Base-by-base conservation (phyloP, 2,888 invertebrate species). In the Stenurella melanura region DNA sequence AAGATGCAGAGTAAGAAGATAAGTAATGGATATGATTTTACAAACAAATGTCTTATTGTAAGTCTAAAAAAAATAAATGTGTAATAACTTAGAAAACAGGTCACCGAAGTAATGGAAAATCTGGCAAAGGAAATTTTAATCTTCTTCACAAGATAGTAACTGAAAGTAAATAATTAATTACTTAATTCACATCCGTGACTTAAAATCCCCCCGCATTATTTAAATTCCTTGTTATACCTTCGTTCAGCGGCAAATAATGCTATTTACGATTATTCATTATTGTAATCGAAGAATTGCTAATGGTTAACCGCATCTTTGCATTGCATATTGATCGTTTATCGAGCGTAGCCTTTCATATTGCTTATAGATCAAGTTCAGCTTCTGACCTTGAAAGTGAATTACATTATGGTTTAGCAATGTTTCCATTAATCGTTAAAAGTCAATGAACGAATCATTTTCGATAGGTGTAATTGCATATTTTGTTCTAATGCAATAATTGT, bases 351-450 rank as follows among this genome's bases (percentile, higher is more conserved):
- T 73, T 73, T 21, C 30, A 54, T 56, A 18, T 64, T 30, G 15
- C 18, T 63, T 70, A 56, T 38, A 74, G 61, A 75, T 75, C 70
- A 75, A 75, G 75, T 75, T 75, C 70, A 75, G 63, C 34, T 19
- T 34, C 10, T 64, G 69, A 70, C 75, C 75, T 75, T 75, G 75
- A 64, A 70, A 69, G 70, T 64, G 64, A 70, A 56, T 63, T 74
- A 61, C 56, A 50, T 21, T n/a, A 57, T 50, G n/a, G 4, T 50
- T 50, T 15, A 4, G 1, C 57, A 58, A 34, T 26, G 42, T 67
- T 57, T 19, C 30, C 19, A 56, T 56, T 73, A n/a, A 26, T 66
- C 60, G 26, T 66, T 73, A 38, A 63, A 63, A 75, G 64, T 64
- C 56, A 64, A 66, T 61, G 73, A 73, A 73, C 66, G 66, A 38